phyloP scores from a whole-genome alignment of 2,113 vertebrate species.

The Alosa alosa region DNA sequence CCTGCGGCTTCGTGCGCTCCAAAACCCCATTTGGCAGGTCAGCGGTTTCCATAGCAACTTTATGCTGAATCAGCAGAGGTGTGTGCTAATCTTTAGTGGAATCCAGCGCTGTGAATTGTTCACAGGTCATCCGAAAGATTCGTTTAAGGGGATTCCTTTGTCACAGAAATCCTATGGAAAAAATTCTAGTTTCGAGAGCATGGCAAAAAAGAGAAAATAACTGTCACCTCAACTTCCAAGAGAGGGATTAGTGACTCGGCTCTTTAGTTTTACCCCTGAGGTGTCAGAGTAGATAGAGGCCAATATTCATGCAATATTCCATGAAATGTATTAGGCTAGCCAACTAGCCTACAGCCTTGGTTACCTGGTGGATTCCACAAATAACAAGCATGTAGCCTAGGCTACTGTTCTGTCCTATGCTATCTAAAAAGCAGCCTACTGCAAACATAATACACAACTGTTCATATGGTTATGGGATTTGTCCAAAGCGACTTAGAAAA shows the following conservation, averaged over 20 bases:
- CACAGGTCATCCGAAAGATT: not conserved
- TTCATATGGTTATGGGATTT: too few relatives aligned
- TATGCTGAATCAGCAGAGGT: constrained; percentile 61
- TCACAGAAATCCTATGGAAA: not conserved
- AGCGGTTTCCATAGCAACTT: constrained; percentile 62
- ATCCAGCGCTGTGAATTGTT: not conserved
- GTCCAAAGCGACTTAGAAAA: too few relatives aligned
- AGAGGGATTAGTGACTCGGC: not conserved
- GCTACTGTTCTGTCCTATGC: too few relatives aligned
- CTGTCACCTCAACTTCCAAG: not conserved
- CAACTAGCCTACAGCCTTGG: too few relatives aligned
- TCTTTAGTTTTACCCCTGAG: not conserved
- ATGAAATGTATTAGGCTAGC: not conserved
- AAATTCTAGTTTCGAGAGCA: not conserved
- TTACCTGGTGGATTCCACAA: too few relatives aligned
- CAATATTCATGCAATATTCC: too few relatives aligned
- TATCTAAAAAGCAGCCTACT: too few relatives aligned
- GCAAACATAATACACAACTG: not conserved
- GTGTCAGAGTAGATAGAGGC: not conserved
- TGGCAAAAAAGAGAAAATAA: not conserved
- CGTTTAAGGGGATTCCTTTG: not conserved
- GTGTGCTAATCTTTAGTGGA: constrained; percentile 31
- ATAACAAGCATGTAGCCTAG: too few relatives aligned
- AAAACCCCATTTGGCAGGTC: constrained; percentile 51
- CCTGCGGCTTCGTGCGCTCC: constrained; percentile 29